These are phyloP conservation scores for Amphiduros pacificus DNA, from an alignment of 2,888 invertebrate genomes.

Conservation along the genomic window DNA sequence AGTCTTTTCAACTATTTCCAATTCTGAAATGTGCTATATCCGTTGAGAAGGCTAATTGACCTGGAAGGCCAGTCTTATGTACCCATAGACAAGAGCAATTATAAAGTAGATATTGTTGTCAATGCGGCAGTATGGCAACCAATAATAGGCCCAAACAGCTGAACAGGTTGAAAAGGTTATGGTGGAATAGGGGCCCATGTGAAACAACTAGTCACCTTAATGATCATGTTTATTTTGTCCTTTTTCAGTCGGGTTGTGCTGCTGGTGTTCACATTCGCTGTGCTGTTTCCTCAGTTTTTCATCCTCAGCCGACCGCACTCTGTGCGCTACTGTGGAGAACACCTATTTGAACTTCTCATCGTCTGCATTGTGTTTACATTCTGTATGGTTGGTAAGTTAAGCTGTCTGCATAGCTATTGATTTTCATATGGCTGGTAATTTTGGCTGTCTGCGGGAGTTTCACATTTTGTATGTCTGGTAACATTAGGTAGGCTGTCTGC, in stretches of 20 bases:
- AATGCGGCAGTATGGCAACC: no score
- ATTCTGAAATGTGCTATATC: no score
- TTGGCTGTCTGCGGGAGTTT: no score
- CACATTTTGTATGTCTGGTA: neutral
- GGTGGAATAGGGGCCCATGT: no score
- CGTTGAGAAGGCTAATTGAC: no score
- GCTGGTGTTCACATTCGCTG: slow-evolving; percentile 33
- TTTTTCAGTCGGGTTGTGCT: slow-evolving; percentile 38
- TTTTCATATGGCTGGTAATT: no score
- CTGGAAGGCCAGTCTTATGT: no score
- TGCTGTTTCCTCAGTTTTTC: slow-evolving; percentile 44
- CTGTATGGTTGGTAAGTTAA: slow-evolving; percentile 41
- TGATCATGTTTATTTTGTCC: neutral
- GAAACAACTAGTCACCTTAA: no score
- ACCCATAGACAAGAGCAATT: no score
- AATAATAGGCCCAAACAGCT: no score
- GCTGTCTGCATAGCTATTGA: neutral
- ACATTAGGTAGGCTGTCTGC: neutral
- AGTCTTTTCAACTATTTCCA: slow-evolving; percentile 20
- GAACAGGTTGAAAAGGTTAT: no score
- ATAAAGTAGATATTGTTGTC: no score
- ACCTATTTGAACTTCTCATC: slow-evolving; percentile 44
- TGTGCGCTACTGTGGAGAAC: slow-evolving; percentile 42
- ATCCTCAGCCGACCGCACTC: slow-evolving; percentile 41
- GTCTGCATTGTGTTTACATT: slow-evolving; percentile 46